Evolutionary conservation across 2,113 vertebrate species (phyloP), one percentile per base, ranked within the genome.

Genomic region (Aegithalos caudatus): DNA sequence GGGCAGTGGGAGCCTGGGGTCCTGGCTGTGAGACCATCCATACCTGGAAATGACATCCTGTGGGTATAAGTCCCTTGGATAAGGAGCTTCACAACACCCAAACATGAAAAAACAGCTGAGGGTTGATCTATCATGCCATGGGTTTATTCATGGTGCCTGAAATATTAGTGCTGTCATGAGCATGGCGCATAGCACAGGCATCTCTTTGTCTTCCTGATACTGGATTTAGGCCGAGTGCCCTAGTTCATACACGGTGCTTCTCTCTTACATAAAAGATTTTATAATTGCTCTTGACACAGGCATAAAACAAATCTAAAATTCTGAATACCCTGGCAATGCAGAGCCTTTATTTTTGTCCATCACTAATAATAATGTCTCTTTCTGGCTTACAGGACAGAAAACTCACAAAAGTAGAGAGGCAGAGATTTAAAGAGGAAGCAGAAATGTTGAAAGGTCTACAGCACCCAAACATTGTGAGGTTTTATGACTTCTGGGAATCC

Each of bases 401-500:
- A 95, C 98, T 99, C 87, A 99, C 99, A 58, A 99, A 99, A 97
- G 98, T 97, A 19, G 99, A 99, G 97, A 97, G 99, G 57, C 99
- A 99, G 95, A 97, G 99, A 45, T 99, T 99, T 97, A 99, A 99
- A 94, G 99, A 99, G 92, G 99, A 99, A 97, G 99, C 99, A 0
- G 99, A 99, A 92, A 99, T 99, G 99, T 92, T 99, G 60, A 99
- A 99, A 97, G 99, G 99, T 67, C 98, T 99, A 29, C 99, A 99
- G 96, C 99, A 99, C 89, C 99, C 99, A 73, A 99, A 99, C 95
- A 99, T 99, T 3, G 99, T 99, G 90, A 98, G 99, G 22, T 99
- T 99, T 97, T 99, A 99, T 35, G 99, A 99, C 97, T 99, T 99
- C 97, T 99, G 99, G 99, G 99, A 99, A 91, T 99, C 99, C 65